phyloP scores from a whole-genome alignment of 2,888 invertebrate species.

The Subacronicta megacephala region DNA sequence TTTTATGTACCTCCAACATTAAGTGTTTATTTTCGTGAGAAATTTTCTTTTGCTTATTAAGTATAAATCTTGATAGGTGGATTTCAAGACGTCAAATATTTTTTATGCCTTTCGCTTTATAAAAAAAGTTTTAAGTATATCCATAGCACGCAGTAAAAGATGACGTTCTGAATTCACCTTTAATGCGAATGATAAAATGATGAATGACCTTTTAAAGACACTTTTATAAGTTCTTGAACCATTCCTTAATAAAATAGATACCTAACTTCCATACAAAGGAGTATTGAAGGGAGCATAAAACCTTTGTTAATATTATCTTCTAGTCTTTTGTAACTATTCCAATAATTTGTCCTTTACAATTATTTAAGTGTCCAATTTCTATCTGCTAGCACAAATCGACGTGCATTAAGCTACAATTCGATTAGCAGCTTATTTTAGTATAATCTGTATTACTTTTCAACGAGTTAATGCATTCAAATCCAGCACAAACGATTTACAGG shows the following conservation, averaged over 20 bases:
- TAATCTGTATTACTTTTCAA: conserved; percentile 48
- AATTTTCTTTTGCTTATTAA: conserved; percentile 59
- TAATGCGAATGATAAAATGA: too few relatives aligned
- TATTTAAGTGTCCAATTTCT: conserved; percentile 1
- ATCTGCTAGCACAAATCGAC: conserved; percentile 7
- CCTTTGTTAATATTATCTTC: too few relatives aligned
- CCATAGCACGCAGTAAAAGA: too few relatives aligned
- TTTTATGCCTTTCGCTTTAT: conserved; percentile 12
- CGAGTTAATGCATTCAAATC: conserved; percentile 52
- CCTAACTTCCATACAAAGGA: too few relatives aligned
- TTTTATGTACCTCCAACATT: conserved; percentile 77
- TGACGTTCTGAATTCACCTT: too few relatives aligned
- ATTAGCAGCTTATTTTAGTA: conserved; percentile 38
- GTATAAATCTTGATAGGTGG: conserved; percentile 47
- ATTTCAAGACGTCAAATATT: conserved; percentile 33
- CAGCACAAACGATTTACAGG: conserved; percentile 42
- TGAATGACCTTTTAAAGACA: too few relatives aligned
- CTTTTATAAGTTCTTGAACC: too few relatives aligned
- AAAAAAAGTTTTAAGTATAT: too few relatives aligned
- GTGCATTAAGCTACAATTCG: conserved; percentile 22
- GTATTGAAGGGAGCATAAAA: too few relatives aligned
- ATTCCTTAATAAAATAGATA: too few relatives aligned
- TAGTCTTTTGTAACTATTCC: too few relatives aligned
- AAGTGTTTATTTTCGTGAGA: conserved; percentile 74
- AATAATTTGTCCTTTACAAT: too few relatives aligned